Base-by-base conservation (phyloP, 2,888 invertebrate genomes). In the Torymus auratus region DNA sequence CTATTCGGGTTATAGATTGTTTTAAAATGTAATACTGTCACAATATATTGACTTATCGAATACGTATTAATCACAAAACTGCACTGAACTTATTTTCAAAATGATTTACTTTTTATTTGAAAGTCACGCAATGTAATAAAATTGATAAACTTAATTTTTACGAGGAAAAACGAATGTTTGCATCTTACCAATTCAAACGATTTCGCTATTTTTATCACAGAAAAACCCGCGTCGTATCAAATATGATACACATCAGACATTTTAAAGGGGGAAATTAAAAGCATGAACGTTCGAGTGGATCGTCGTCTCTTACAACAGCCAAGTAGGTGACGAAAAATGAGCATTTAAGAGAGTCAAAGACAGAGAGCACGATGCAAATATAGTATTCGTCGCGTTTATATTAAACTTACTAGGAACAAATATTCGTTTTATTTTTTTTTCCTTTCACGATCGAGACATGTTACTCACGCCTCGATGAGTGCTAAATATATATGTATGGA, bases 401-500 rank as follows among this genome's bases (percentile, higher is more conserved):
- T 68, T 80, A 72, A 80, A 72, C n/a, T 76, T 80, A 80, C 68
- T 80, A 80, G 80, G 80, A 80, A 80, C 80, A 80, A 80, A 68
- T 67, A 70, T 80, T 76, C 60, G 61, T 62, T 76, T 72, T 58
- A 12, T 70, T 74, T 28, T 17, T 28, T 17, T 28, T 17, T 41
- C 28, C 28, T 41, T 41, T 41, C 41, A 7, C 7, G 2, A 41
- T 60, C 14, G 53, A 69, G 55, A 69, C 61, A 17, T 41, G 15
- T 62, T 41, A n/a, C n/a, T 53, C 41, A 4, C 41, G 41, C 1
- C 41, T 62, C 55, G 17, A 23, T 76, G 20, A 20, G 11, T n/a
- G 52, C 60, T 68, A 60, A 52, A 52, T 28, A 28, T n/a, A 52
- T n/a, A 52, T n/a, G 15, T 65, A 50, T 23, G 17, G 62, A 76